Evolutionary conservation across 2,113 vertebrate species (phyloP).

Genomic region (Periophthalmodon schlosseri): DNA sequence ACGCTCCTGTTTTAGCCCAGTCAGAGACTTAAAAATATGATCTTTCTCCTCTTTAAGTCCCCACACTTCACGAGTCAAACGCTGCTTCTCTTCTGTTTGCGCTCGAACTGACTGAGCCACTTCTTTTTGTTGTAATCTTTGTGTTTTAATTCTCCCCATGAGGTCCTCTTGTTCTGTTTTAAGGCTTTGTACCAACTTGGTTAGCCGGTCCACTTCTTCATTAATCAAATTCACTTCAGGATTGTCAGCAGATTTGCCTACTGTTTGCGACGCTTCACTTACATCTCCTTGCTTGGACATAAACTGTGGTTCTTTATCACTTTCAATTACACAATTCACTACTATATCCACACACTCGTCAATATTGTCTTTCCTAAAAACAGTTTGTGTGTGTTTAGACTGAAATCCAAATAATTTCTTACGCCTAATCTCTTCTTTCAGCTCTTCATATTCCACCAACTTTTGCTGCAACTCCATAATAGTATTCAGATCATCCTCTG

Average conservation of each 20-base stretch:
- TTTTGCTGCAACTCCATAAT: constrained; percentile 66
- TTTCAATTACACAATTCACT: constrained; percentile 24
- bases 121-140: constrained; percentile 55
- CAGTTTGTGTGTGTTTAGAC: neutral
- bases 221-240: constrained; percentile 18
- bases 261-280: neutral
- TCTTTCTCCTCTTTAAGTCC: constrained; percentile 69
- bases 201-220: constrained; percentile 32
- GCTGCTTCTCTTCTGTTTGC: constrained; percentile 67
- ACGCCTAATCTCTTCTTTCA: constrained; percentile 9
- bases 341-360: constrained; percentile 18
- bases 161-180: constrained; percentile 54
- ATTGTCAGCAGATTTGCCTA: constrained; percentile 8
- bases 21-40: constrained; percentile 37
- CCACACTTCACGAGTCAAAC: constrained; percentile 66
- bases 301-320: constrained; percentile 18
- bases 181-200: constrained; percentile 45
- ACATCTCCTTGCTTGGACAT: constrained; percentile 6
- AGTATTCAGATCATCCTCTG: constrained; percentile 64
- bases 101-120: constrained; percentile 45
- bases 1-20: constrained; percentile 49
- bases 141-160: constrained; percentile 12
- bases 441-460: constrained; percentile 26
- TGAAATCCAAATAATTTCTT: neutral
- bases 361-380: constrained; percentile 6